Conservation (phyloP, 2,797 vertebrate species). For the Hypotaenidia philippensis region DNA sequence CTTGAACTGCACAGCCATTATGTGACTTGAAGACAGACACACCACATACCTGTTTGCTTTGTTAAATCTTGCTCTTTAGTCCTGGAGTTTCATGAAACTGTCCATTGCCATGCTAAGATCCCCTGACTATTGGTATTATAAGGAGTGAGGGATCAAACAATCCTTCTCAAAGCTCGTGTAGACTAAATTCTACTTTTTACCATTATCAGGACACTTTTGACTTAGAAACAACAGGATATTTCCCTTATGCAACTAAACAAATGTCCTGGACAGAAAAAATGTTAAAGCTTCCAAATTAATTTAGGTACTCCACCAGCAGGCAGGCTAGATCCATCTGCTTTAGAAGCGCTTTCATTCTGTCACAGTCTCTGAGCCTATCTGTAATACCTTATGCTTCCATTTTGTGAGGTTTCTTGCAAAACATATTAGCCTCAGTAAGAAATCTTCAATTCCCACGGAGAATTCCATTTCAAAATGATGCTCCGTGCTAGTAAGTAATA, state of each 20-base stretch:
- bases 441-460: constrained; percentile 76
- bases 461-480: constrained; percentile 78
- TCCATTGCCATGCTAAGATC: not conserved
- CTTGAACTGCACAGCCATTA: not conserved
- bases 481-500: constrained; percentile 77
- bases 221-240: constrained; percentile 15
- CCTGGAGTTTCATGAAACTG: not conserved
- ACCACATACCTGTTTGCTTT: not conserved
- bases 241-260: not conserved
- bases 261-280: not conserved
- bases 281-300: not conserved
- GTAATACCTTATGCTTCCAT: constrained; percentile 38
- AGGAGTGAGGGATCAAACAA: not conserved
- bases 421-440: constrained; percentile 46
- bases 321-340: constrained; percentile 11
- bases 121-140: not conserved
- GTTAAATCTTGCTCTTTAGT: not conserved
- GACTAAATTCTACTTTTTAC: not conserved
- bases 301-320: not conserved
- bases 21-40: not conserved
- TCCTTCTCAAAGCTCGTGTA: not conserved
- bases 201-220: not conserved
- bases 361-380: not conserved
- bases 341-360: not conserved
- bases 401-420: constrained; percentile 58